phyloP scores from a whole-genome alignment of 1,140 invertebrate genomes.

The Heliothis subflexa region DNA sequence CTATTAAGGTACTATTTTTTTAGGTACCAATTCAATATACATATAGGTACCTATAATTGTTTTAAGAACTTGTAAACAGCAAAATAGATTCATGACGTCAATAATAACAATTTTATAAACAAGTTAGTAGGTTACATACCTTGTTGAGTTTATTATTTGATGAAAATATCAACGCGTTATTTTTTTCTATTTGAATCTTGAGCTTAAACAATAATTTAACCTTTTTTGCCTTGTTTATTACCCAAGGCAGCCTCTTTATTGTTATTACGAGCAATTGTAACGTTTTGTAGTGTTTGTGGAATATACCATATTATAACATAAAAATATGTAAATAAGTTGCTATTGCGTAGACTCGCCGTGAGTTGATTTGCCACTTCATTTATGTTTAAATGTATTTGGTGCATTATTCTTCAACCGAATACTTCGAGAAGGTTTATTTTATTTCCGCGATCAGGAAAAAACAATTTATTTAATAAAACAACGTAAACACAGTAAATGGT shows the following conservation, averaged over 20 bases:
- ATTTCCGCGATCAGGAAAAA: background rate
- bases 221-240: background rate
- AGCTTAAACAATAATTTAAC: background rate
- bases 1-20: too few relatives aligned
- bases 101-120: too few relatives aligned
- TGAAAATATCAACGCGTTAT: too few relatives aligned
- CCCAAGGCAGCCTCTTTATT: background rate
- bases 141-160: too few relatives aligned
- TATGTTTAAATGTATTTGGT: background rate
- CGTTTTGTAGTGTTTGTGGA: background rate
- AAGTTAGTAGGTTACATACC: too few relatives aligned
- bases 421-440: background rate
- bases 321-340: constrained; percentile 2
- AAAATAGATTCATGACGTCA: too few relatives aligned
- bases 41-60: too few relatives aligned
- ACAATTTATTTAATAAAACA: background rate
- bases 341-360: background rate
- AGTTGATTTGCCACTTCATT: background rate
- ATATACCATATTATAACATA: background rate
- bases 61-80: too few relatives aligned
- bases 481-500: background rate
- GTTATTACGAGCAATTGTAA: constrained; percentile 1
- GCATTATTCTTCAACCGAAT: background rate
- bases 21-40: too few relatives aligned
- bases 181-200: too few relatives aligned